These are phyloP conservation scores for Heterodera carotae DNA, from an alignment of 1,140 invertebrate species.

Conservation along the genomic window DNA sequence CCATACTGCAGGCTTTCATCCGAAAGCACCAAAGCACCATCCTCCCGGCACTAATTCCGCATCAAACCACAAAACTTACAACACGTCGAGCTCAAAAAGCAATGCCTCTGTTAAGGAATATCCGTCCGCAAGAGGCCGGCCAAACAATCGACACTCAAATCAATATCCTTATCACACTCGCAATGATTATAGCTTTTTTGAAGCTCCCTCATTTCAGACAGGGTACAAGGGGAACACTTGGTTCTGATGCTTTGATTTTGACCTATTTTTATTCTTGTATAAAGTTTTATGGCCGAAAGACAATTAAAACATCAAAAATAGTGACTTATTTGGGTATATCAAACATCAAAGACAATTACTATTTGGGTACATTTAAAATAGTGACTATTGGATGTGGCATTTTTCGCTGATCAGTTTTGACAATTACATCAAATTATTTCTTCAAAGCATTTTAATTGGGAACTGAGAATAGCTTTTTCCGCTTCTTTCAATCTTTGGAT, in stretches of 20 bases:
- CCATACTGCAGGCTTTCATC: not conserved
- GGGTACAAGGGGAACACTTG: not conserved
- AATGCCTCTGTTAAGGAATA: not conserved
- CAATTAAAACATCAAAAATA: not conserved
- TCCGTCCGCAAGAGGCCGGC: not conserved
- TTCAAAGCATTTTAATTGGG: constrained; percentile 24
- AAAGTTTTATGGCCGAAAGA: not conserved
- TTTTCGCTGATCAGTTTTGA: too few relatives aligned
- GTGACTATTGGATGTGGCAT: too few relatives aligned
- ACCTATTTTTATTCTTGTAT: not conserved
- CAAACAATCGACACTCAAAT: not conserved
- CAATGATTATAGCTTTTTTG: not conserved
- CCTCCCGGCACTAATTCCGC: too few relatives aligned
- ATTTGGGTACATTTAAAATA: too few relatives aligned
- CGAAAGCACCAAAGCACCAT: not conserved
- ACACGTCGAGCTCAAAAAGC: not conserved
- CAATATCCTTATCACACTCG: not conserved
- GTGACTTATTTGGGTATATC: too few relatives aligned
- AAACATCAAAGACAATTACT: too few relatives aligned
- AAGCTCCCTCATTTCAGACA: not conserved
- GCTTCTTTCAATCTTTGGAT: constrained; percentile 46
- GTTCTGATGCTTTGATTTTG: not conserved
- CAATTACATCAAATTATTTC: not conserved
- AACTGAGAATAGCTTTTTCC: constrained; percentile 33
- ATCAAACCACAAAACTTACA: not conserved